Evolutionary conservation across 2,797 vertebrate species (phyloP).

Genomic region (Lepilemur ruficaudatus): DNA sequence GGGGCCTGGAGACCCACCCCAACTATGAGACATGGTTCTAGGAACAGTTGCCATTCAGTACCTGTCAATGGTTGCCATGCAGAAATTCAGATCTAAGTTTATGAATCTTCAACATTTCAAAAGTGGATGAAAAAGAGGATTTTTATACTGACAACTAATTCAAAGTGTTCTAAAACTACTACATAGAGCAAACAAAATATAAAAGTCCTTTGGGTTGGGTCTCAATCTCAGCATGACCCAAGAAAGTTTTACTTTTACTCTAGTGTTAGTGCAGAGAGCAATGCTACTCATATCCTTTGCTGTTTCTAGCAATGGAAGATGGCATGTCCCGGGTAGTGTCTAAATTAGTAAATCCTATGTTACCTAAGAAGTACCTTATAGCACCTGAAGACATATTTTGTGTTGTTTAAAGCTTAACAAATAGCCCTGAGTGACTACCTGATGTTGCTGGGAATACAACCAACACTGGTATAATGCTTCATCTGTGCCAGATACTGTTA

Average conservation of each 20-base stretch:
- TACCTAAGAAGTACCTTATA: not conserved
- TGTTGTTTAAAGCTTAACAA: not conserved
- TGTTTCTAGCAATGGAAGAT: not conserved
- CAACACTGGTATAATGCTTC: not conserved
- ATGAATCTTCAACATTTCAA: not conserved
- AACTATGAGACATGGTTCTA: not conserved
- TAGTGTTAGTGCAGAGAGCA: not conserved
- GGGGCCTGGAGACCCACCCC: not conserved
- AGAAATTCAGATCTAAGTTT: not conserved
- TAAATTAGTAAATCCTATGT: not conserved
- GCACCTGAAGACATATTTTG: not conserved
- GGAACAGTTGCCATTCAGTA: not conserved
- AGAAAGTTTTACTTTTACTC: not conserved
- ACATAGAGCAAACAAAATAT: not conserved
- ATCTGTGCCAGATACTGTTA: not conserved
- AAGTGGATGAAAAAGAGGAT: not conserved
- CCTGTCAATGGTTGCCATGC: not conserved
- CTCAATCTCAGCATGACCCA: not conserved
- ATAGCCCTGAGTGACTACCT: not conserved
- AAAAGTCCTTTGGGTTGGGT: not conserved
- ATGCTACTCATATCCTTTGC: not conserved
- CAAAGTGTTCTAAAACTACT: not conserved
- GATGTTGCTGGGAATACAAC: not conserved
- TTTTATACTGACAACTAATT: not conserved
- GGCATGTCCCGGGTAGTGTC: not conserved